Evolutionary conservation across 2,113 vertebrate genomes (phyloP).

Genomic region (Rissa tridactyla): DNA sequence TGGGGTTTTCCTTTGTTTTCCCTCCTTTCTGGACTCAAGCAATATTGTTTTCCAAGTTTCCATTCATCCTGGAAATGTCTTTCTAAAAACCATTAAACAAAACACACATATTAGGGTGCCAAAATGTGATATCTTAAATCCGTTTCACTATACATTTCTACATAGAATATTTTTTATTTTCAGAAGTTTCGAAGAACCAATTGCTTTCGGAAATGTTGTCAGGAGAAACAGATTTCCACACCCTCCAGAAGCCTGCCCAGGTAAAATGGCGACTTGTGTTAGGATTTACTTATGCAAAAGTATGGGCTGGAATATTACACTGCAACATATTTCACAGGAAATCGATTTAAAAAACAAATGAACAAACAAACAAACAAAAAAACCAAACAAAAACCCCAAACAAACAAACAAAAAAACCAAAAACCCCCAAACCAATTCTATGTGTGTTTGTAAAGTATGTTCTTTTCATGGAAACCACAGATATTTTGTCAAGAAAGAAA

Average conservation of each 20-base stretch:
- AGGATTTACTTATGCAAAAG: background rate
- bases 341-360: background rate
- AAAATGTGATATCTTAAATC: background rate
- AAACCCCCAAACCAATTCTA: background rate
- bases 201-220: background rate
- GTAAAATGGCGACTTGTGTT: background rate
- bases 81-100: background rate
- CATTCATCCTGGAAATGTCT: background rate
- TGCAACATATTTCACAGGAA: background rate
- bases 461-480: background rate
- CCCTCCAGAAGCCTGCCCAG: background rate
- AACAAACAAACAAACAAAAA: background rate
- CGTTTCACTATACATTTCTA: background rate
- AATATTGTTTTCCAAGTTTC: background rate
- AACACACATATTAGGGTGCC: fast-evolving
- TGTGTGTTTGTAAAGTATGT: background rate
- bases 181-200: background rate
- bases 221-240: background rate
- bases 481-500: background rate
- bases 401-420: background rate
- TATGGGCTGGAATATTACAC: background rate
- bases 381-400: background rate
- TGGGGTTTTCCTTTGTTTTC: background rate
- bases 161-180: background rate
- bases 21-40: background rate